Evolutionary conservation across 2,797 vertebrate genomes (phyloP), one percentile per base, ranked within the genome.

Genomic region (Rhinoraja longicauda): DNA sequence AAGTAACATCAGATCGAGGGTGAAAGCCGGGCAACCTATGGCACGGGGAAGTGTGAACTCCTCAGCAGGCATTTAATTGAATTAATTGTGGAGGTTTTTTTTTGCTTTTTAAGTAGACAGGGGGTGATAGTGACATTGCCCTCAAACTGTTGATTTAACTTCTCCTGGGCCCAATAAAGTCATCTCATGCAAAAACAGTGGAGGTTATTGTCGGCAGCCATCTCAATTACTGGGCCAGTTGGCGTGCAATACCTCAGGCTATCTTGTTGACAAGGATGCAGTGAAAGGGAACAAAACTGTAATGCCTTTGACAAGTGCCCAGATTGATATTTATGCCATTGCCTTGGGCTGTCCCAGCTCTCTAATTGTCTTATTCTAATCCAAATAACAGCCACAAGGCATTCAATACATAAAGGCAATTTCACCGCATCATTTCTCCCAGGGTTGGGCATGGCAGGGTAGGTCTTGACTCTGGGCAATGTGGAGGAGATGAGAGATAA

Each of bases 11-110:
- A 86, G 53, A 26, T 86, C 59, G 64, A 53, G 17, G 53, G 82
- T 57, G 57, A 62, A 26, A 57, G 45, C 39, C 81, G 57, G 57
- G 77, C 77, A 79, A 45, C 17, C 1, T 53, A 84, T 59, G 53
- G 21, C 79, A 82, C 29, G 17, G 86, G n/a, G 62, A 86, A n/a
- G 29, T n/a, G 26, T 86, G 82, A 86, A 86, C 57, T 64, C 82
- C 13, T 57, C 29, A n/a, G 26, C 57, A 59, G 53, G 57, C 57
- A 62, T n/a, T 59, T n/a, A 86, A 86, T 86, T 62, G 29, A 62
- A 13, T 86, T 57, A 86, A 62, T 62, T 26, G 82, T 29, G 26
- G 45, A 4, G n/a, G n/a, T 53, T 53, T 53, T 53, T 13, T 1
- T 12, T 57, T 8, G 53, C 10, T 84, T 84, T 82, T 84, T 59